Evolutionary conservation across 1,140 invertebrate genomes (phyloP), one percentile per base, ranked within the genome.

Genomic region (Pantala flavescens): DNA sequence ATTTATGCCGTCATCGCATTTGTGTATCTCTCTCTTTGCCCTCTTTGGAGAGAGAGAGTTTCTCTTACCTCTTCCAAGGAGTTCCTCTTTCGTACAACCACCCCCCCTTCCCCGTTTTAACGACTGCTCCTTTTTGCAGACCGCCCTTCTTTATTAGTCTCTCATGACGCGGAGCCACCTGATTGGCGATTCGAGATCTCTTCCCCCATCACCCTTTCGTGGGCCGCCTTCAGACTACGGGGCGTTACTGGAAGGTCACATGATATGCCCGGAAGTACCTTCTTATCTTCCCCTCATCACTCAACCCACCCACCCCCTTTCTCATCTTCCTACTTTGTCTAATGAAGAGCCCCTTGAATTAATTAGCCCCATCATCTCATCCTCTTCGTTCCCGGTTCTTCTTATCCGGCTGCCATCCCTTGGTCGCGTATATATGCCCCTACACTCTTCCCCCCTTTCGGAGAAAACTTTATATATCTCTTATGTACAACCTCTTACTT

Each of bases 321-420:
- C 49, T 63, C 49, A 63, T 63, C 49, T 63, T 63, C 49, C 49
- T 63, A 63, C 49, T 63, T 63, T 63, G 49, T 63, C 49, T 63
- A 63, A 63, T 63, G 49, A 63, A 63, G 49, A 63, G 49, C 49
- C 49, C 49, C n/a, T 63, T 63, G 49, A 63, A 63, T 63, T 63
- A 63, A 63, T 63, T 63, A 63, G 49, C 49, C 49, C 49, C 49
- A 63, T 63, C 49, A 63, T 63, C 49, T 63, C 49, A 63, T 63
- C 49, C 49, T 21, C 49, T 19, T 5, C 49, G 49, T 3, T 5
- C 5, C 49, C 49, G 49, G 1, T 63, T 63, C 49, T 63, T 63
- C 49, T 63, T 63, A 63, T 63, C 49, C 49, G n/a, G 49, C 2
- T 63, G 49, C 49, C 49, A 63, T 63, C 49, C 49, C 49, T 63